Evolutionary conservation across 2,797 vertebrate genomes (phyloP).

Genomic region (Sphaeramia orbicularis): DNA sequence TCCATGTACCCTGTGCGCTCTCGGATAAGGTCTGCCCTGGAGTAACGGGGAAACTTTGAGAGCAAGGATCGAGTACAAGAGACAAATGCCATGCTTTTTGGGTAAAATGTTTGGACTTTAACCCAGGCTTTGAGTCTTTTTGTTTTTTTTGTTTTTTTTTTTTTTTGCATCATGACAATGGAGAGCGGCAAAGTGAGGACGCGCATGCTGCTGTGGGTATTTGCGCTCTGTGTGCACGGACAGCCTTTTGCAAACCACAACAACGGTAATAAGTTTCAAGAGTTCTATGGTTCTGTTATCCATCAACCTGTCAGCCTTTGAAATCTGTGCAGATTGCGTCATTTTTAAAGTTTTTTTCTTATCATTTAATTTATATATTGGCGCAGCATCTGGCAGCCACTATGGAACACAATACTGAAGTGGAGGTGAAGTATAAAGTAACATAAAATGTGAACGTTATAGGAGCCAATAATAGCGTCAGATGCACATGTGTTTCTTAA

Average conservation of each 20-base stretch:
- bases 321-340: background rate
- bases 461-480: no score
- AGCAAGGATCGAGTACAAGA: background rate
- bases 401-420: no score
- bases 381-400: no score
- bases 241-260: slow-evolving; percentile 37
- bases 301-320: background rate
- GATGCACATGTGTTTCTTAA: no score
- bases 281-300: background rate
- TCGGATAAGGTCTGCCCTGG: slow-evolving; percentile 39
- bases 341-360: background rate
- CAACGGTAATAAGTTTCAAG: slow-evolving; percentile 70
- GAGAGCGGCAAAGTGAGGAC: slow-evolving; percentile 54
- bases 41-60: slow-evolving; percentile 13
- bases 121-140: background rate
- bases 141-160: background rate
- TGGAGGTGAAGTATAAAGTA: no score
- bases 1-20: slow-evolving; percentile 69
- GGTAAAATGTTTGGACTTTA: slow-evolving; percentile 21
- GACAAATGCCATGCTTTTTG: background rate
- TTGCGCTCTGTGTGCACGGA: slow-evolving; percentile 51
- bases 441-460: no score
- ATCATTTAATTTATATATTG: background rate
- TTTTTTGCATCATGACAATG: slow-evolving; percentile 61
- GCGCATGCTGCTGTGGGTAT: slow-evolving; percentile 62